Percentiles rank a stretch among this genome's conserved stretches.
These are phyloP conservation scores for Corythoichthys intestinalis DNA, from an alignment of 2,113 vertebrate genomes.

Conservation along the genomic window DNA sequence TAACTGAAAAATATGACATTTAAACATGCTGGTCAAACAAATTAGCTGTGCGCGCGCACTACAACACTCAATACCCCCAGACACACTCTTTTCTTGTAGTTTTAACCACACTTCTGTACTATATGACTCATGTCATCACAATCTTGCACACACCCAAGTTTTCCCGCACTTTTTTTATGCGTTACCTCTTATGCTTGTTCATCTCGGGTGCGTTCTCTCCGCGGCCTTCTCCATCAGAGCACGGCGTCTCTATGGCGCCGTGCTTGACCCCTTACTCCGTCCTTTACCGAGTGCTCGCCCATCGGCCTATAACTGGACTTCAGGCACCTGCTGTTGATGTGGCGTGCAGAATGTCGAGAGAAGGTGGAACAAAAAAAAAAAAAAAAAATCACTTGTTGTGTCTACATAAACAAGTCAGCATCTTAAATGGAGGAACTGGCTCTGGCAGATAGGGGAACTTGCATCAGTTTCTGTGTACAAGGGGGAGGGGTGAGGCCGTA, in stretches of 20 bases:
- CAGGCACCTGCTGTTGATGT: constrained; percentile 22
- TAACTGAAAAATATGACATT: constrained; percentile 44
- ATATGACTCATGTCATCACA: constrained; percentile 47
- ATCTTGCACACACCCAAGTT: constrained; percentile 30
- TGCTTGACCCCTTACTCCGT: constrained; percentile 49
- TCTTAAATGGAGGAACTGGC: constrained; percentile 75
- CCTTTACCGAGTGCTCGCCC: constrained; percentile 29
- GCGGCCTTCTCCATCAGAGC: constrained; percentile 62
- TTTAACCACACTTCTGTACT: constrained; percentile 5
- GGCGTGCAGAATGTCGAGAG: constrained; percentile 2
- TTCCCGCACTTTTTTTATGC: background rate
- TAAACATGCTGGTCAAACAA: constrained; percentile 42
- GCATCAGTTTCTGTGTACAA: constrained; percentile 57
- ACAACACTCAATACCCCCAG: background rate
- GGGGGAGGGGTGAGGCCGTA: constrained; percentile 17
- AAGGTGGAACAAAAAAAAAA: constrained; percentile 10
- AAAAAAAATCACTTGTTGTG: constrained; percentile 37
- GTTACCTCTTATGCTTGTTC: constrained; percentile 76
- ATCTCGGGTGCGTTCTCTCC: constrained; percentile 60
- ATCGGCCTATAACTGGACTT: constrained; percentile 12
- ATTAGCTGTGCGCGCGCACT: background rate
- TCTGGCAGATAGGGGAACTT: constrained; percentile 77
- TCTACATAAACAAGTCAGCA: constrained; percentile 65
- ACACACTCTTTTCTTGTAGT: background rate
- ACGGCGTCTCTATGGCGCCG: constrained; percentile 63